These are phyloP conservation scores for Trematocara marginatum DNA, from an alignment of 2,113 vertebrate species.

Conservation along the genomic window DNA sequence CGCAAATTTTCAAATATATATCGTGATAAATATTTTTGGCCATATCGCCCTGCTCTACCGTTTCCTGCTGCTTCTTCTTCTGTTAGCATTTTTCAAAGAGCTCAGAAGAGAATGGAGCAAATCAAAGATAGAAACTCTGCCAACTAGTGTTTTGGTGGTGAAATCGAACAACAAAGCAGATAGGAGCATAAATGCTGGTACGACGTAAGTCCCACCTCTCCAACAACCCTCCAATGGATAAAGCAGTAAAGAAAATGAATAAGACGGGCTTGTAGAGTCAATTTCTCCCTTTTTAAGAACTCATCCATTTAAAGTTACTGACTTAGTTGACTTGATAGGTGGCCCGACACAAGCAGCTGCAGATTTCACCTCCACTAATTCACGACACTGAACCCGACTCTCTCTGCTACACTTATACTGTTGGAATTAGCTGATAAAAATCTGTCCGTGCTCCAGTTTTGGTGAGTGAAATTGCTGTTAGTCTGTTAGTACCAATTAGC, in stretches of 20 bases:
- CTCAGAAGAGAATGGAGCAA: not conserved
- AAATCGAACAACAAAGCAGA: not conserved
- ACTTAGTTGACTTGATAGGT: not conserved
- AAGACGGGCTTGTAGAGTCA: not conserved
- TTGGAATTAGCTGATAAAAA: not conserved
- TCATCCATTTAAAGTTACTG: not conserved
- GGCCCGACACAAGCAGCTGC: not conserved
- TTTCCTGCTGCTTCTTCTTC: not conserved
- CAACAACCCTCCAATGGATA: not conserved
- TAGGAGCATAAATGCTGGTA: not conserved
- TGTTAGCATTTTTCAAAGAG: not conserved
- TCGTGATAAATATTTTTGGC: not conserved
- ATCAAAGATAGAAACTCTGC: not conserved
- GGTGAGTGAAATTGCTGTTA: not conserved
- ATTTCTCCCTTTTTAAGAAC: not conserved
- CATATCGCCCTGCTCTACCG: not conserved
- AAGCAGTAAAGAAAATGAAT: not conserved
- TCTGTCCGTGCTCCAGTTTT: not conserved
- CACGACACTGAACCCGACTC: not conserved
- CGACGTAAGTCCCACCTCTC: not conserved
- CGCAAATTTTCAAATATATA: not conserved
- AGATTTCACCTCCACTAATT: not conserved
- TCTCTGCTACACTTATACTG: not conserved
- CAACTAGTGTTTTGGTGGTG: not conserved
- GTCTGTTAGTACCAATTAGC: not conserved